Percentiles rank a stretch among this genome's conserved stretches.
phyloP scores from a whole-genome alignment of 2,888 invertebrate species.

The Caenorhabditis uteleia region DNA sequence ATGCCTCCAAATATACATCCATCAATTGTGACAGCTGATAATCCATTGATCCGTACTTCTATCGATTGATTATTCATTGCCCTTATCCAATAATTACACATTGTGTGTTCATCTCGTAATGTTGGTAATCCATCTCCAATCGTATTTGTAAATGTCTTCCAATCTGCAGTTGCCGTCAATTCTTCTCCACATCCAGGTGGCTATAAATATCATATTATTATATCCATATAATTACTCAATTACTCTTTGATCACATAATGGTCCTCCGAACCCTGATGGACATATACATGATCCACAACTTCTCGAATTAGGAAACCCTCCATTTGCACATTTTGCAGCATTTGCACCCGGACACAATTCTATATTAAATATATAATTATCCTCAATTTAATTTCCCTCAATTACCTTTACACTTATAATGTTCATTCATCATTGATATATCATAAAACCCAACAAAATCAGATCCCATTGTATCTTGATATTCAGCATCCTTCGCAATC shows the following conservation, averaged over 20 bases:
- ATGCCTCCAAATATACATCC: conserved; percentile 64
- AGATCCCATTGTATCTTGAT: conserved; percentile 57
- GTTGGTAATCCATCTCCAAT: conserved; percentile 33
- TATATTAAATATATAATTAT: conserved; percentile 3
- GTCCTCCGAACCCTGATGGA: conserved; percentile 61
- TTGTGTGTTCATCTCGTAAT: conserved; percentile 29
- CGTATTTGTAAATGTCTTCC: conserved; percentile 22
- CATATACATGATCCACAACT: conserved; percentile 58
- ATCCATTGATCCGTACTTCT: conserved; percentile 45
- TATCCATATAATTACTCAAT: neutral
- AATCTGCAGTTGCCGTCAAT: conserved; percentile 25
- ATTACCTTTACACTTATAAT: conserved; percentile 58
- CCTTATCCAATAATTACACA: conserved; percentile 44
- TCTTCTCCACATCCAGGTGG: conserved; percentile 41
- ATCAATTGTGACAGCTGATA: conserved; percentile 46
- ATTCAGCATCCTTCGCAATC: conserved; percentile 45
- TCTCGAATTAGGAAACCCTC: conserved; percentile 58
- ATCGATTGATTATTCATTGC: conserved; percentile 45
- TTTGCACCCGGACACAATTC: conserved; percentile 31
- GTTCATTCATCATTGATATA: conserved; percentile 65
- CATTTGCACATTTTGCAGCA: conserved; percentile 55
- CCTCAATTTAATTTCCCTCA: neutral
- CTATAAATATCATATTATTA: conserved; percentile 12
- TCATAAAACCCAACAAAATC: conserved; percentile 59
- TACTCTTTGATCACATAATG: conserved; percentile 43